Conservation (phyloP, 1,140 invertebrate genomes). For the Procambarus clarkii region DNA sequence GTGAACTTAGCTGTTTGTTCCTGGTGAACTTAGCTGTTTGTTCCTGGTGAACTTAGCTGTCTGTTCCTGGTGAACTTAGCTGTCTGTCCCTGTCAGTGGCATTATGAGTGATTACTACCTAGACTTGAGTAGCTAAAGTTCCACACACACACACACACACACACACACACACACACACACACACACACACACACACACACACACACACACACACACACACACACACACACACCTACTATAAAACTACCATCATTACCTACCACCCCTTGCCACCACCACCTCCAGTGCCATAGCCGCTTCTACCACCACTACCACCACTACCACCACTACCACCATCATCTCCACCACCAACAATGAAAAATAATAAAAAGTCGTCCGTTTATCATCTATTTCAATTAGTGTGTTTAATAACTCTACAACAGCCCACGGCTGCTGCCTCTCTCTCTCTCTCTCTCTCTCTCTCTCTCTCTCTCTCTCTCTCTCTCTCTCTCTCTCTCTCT, state of each 20-base stretch:
- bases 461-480: background rate
- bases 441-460: background rate
- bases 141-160: constrained; percentile 22
- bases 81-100: too few relatives aligned
- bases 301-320: background rate
- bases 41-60: too few relatives aligned
- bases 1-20: too few relatives aligned
- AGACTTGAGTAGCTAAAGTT: too few relatives aligned
- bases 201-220: background rate
- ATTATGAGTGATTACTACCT: too few relatives aligned
- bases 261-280: too few relatives aligned
- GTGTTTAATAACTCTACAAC: background rate
- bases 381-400: background rate
- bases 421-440: too few relatives aligned
- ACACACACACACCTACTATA: too few relatives aligned
- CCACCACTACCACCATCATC: background rate
- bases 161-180: constrained; percentile 33
- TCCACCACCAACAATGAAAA: too few relatives aligned
- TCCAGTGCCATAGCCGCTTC: background rate
- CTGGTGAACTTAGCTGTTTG: too few relatives aligned
- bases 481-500: background rate
- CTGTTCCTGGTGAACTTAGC: too few relatives aligned
- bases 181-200: background rate
- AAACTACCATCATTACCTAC: too few relatives aligned
- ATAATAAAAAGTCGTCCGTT: background rate